A percentile compares a stretch with the other conserved stretches of the same genome.
Evolutionary conservation across 2,888 invertebrate species (phyloP).

Genomic region (Apoderus coryli): DNA sequence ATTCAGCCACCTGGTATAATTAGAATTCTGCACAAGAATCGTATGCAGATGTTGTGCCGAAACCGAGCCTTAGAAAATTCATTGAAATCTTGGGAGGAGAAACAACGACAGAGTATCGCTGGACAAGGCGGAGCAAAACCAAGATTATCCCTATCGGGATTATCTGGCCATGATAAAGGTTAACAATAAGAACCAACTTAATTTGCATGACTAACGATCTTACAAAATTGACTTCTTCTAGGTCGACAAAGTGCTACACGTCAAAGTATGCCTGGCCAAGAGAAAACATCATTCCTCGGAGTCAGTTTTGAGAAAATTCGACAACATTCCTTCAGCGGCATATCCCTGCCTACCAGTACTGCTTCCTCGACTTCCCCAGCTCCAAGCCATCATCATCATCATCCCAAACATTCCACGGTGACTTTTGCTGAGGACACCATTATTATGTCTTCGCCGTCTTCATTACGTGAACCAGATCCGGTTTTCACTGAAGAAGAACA

Average conservation of each 20-base stretch:
- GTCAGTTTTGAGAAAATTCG: constrained; percentile 31
- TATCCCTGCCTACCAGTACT: too few relatives aligned
- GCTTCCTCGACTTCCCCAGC: too few relatives aligned
- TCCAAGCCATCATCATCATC: constrained; percentile 21
- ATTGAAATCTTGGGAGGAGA: constrained; percentile 75
- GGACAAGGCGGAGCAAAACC: constrained; percentile 33
- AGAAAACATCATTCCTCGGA: constrained; percentile 29
- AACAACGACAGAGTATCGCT: constrained; percentile 48
- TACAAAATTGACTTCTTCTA: too few relatives aligned
- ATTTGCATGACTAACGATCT: too few relatives aligned
- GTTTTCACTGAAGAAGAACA: constrained; percentile 49
- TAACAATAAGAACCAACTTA: too few relatives aligned
- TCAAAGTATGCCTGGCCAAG: constrained; percentile 32
- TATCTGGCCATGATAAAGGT: constrained; percentile 27
- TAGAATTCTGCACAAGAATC: constrained; percentile 89
- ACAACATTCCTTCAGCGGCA: constrained; percentile 33
- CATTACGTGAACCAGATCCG: constrained; percentile 30
- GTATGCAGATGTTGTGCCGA: constrained; percentile 90
- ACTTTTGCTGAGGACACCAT: constrained; percentile 28
- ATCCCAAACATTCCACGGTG: constrained; percentile 24
- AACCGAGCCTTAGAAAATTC: constrained; percentile 85
- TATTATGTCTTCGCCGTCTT: too few relatives aligned
- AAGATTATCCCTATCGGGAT: constrained; percentile 27
- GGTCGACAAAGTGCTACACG: constrained; percentile 29
- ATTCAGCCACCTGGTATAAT: constrained; percentile 94